phyloP scores from a whole-genome alignment of 2,888 invertebrate species.

The Lordiphosa fenestrarum region DNA sequence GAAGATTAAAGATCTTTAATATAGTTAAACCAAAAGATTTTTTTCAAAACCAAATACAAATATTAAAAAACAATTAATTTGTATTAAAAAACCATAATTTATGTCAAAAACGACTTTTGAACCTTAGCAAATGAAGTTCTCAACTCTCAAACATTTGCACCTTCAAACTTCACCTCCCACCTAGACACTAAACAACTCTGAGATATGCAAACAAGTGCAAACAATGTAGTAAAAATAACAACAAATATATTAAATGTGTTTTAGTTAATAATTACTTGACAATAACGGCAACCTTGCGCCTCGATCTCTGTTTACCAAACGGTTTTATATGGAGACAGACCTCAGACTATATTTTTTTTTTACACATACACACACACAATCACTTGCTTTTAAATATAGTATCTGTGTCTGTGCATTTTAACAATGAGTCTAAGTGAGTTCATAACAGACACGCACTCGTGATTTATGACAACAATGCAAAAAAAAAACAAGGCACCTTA shows the following conservation, averaged over 20 bases:
- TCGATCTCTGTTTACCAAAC: conserved; percentile 56
- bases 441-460: conserved; percentile 51
- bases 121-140: not conserved
- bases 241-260: conserved; percentile 40
- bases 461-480: conserved; percentile 52
- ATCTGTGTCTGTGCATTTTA: conserved; percentile 31
- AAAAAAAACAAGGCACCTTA: conserved; percentile 48
- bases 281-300: conserved; percentile 71
- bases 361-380: conserved; percentile 25
- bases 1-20: too few relatives aligned
- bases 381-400: conserved; percentile 7
- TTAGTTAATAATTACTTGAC: conserved; percentile 57
- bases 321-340: conserved; percentile 11
- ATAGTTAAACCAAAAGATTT: too few relatives aligned
- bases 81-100: too few relatives aligned
- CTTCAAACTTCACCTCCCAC: conserved; percentile 14
- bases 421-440: conserved; percentile 49
- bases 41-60: too few relatives aligned
- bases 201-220: conserved; percentile 14
- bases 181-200: conserved; percentile 17
- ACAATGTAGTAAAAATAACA: conserved; percentile 28
- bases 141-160: conserved; percentile 8
- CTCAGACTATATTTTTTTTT: conserved; percentile 39
- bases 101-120: too few relatives aligned
- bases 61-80: too few relatives aligned